Conservation (phyloP, 2,797 vertebrate species). For the Anguilla obscura region DNA sequence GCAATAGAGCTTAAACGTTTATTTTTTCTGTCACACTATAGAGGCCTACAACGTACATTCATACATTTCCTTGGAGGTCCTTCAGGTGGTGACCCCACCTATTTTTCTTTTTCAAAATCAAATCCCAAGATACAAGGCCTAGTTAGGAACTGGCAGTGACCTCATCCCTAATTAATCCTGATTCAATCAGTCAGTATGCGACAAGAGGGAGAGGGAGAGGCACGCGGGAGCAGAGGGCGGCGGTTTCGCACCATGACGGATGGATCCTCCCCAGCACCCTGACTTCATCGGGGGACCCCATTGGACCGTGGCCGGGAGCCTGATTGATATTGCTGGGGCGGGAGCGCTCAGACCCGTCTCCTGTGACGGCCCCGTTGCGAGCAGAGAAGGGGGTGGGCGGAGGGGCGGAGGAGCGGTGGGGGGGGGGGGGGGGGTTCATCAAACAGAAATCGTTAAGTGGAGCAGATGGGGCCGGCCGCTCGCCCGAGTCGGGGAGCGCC, state of each 20-base stretch:
- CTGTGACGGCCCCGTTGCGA: conserved; percentile 69
- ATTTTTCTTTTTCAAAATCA: conserved; percentile 62
- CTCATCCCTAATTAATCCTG: conserved; percentile 79
- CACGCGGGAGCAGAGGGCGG: conserved; percentile 59
- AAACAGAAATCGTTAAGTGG: conserved; percentile 71
- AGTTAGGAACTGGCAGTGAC: conserved; percentile 79
- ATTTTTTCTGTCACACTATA: conserved; percentile 54
- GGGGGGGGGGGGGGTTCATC: conserved; percentile 51
- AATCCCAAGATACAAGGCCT: conserved; percentile 67
- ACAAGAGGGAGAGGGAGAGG: conserved; percentile 29
- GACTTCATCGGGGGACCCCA: conserved; percentile 73
- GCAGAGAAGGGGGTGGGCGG: conserved; percentile 61
- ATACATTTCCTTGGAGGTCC: conserved; percentile 54
- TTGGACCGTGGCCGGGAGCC: conserved; percentile 58
- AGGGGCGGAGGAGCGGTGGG: conserved; percentile 5
- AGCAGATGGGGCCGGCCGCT: conserved; percentile 64
- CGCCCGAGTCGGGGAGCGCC: conserved; percentile 30
- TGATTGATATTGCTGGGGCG: conserved; percentile 62
- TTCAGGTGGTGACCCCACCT: conserved; percentile 46
- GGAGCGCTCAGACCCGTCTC: conserved; percentile 65
- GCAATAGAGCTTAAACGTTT: conserved; percentile 75
- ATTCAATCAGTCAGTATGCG: conserved; percentile 73
- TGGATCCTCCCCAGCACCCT: conserved; percentile 63
- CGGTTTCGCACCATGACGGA: conserved; percentile 65
- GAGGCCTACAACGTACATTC: conserved; percentile 33